Percentiles rank a stretch among this genome's conserved stretches.
Evolutionary conservation across 2,113 vertebrate genomes (phyloP).

Genomic region (Phalacrocorax aristotelis): DNA sequence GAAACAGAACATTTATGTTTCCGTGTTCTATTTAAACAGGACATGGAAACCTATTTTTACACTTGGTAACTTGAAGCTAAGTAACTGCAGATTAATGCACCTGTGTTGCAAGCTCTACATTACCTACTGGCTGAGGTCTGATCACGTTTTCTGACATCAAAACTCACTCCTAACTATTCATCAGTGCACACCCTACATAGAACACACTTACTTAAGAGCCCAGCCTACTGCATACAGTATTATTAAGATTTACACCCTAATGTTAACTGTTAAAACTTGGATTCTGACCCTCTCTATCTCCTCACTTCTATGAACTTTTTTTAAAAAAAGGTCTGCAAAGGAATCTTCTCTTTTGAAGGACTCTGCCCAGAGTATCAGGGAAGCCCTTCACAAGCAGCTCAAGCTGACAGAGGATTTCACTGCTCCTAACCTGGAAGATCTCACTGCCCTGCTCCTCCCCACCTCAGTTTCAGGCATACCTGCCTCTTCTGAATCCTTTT

Average conservation of each 20-base stretch:
- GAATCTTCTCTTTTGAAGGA: not conserved
- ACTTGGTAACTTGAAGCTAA: not conserved
- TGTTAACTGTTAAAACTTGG: not conserved
- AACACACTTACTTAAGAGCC: not conserved
- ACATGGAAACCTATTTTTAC: not conserved
- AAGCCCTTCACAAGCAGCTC: not conserved
- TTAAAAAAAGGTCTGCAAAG: not conserved
- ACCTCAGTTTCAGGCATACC: not conserved
- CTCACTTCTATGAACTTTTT: not conserved
- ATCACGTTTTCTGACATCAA: not conserved
- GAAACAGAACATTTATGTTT: not conserved
- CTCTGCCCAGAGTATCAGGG: not conserved
- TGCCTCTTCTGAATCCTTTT: not conserved
- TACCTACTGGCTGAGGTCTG: not conserved
- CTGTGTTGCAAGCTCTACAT: not conserved
- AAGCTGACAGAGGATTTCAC: not conserved
- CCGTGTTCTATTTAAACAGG: not conserved
- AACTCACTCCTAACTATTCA: not conserved
- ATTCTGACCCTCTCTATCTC: not conserved
- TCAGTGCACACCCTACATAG: not conserved
- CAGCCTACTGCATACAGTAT: not conserved
- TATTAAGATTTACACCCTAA: not conserved
- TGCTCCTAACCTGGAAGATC: not conserved
- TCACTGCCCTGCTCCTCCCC: not conserved
- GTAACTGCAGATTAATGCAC: not conserved